Evolutionary conservation across 2,888 invertebrate genomes (phyloP), one percentile per base, ranked within the genome.

Genomic region (Melanargia galathea): DNA sequence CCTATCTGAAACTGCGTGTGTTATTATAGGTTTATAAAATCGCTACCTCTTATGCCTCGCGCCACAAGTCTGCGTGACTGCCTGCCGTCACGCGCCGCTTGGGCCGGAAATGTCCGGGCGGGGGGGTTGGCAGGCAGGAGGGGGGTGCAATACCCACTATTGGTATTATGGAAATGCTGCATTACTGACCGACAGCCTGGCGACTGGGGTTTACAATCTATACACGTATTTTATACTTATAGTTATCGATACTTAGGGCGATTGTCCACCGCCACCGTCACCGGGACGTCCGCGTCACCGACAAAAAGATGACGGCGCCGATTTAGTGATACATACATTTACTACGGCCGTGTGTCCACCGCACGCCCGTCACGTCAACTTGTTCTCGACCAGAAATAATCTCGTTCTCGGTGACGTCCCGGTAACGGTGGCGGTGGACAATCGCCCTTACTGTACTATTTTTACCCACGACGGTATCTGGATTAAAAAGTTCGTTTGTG

Each of bases 41-140:
- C 70, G 66, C 69, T 61, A 38, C 22, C 51, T 54, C 55, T 49
- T 43, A 55, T 63, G 4, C 5, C 64, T 76, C 70, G 64, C 2
- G 38, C 68, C 72, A 66, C 11, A 54, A 60, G 16, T 60, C 74
- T 78, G 80, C 83, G 83, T 83, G 83, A 81, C 80, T 73, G 64
- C 52, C 67, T 71, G 63, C 56, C 68, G 80, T 81, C 82, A 84
- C 79, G 83, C 84, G 79, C 80, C 67, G 76, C 73, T 71, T 73
- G 70, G 71, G 45, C 79, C 83, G 84, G 84, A 85, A 84, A 77
- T 75, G 73, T 71, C 72, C 68, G 74, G 74, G 75, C 72, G 71
- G 69, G 69, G 62, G 54, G 61, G 48, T 33, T 22, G 26, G n/a
- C 1, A 24, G 18, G 40, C 16, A 7, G 52, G 62, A 48, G 30